phyloP scores from a whole-genome alignment of 2,888 invertebrate species.

The Bellardia bayeri region DNA sequence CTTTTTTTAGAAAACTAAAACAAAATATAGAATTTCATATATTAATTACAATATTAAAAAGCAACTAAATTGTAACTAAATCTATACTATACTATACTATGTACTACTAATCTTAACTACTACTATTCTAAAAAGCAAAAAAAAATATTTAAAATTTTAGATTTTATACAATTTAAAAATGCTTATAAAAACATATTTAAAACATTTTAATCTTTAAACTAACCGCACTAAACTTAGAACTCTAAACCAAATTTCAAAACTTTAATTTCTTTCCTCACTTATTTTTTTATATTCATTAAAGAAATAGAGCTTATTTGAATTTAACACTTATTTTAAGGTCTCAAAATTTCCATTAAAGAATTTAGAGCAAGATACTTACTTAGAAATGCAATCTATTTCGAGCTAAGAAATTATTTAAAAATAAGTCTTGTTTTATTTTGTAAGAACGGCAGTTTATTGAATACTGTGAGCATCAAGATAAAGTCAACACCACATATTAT shows the following conservation, averaged over 20 bases:
- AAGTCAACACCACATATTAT: no score
- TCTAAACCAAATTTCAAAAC: background rate
- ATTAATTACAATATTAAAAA: constrained; percentile 38
- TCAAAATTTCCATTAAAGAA: no score
- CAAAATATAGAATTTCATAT: constrained; percentile 62
- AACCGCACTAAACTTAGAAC: constrained; percentile 31
- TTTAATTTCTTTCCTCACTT: no score
- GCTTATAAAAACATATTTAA: constrained; percentile 49
- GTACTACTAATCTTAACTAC: constrained; percentile 56
- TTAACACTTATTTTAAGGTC: background rate
- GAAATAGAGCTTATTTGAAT: background rate
- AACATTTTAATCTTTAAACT: constrained; percentile 54
- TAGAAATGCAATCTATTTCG: no score
- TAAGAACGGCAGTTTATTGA: no score
- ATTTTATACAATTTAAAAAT: constrained; percentile 66
- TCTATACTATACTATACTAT: constrained; percentile 65
- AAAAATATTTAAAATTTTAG: constrained; percentile 67
- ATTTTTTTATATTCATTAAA: background rate
- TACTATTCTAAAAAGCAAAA: constrained; percentile 37
- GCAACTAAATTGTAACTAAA: constrained; percentile 50
- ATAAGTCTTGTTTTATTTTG: no score
- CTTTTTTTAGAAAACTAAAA: constrained; percentile 68
- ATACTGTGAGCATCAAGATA: no score
- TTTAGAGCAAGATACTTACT: no score
- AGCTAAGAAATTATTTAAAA: no score